Conservation (phyloP, 1,140 invertebrate species). For the Lepidurus couesii region DNA sequence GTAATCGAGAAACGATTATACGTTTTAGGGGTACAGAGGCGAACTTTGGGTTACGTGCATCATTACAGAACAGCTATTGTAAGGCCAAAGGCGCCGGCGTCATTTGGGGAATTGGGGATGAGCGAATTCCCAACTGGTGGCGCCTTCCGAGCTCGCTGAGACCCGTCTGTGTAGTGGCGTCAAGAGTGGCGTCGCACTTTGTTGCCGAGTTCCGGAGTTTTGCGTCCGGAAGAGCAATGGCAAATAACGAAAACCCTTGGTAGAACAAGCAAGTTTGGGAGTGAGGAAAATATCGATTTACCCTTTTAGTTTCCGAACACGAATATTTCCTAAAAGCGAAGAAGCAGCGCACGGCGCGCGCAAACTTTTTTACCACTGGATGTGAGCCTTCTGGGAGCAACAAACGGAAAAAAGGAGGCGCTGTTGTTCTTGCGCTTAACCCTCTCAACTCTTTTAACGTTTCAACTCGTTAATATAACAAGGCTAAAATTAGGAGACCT, state of each 20-base stretch:
- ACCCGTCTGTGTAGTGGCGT: not conserved
- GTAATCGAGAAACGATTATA: not conserved
- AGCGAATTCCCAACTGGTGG: constrained; percentile 2
- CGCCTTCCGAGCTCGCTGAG: not conserved
- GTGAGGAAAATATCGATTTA: not conserved
- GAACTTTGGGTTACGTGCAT: not conserved
- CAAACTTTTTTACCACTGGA: not conserved
- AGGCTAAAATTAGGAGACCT: constrained; percentile 14
- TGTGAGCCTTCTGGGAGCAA: not conserved
- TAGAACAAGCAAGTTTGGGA: not conserved
- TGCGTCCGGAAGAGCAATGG: not conserved
- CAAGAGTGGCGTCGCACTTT: not conserved
- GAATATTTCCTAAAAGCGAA: not conserved
- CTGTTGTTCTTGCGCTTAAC: not conserved
- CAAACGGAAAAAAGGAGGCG: not conserved
- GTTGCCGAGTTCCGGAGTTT: not conserved
- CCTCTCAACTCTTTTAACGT: not conserved
- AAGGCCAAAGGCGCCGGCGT: not conserved
- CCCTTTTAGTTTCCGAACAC: not conserved
- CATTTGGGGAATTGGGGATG: constrained; percentile 10
- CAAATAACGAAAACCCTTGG: constrained; percentile 8
- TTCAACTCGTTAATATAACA: constrained; percentile 6
- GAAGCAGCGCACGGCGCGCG: not conserved
- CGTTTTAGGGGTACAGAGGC: constrained; percentile 3
- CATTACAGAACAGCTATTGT: not conserved